Conservation (phyloP, 2,888 invertebrate genomes). For the Trisateles emortualis region DNA sequence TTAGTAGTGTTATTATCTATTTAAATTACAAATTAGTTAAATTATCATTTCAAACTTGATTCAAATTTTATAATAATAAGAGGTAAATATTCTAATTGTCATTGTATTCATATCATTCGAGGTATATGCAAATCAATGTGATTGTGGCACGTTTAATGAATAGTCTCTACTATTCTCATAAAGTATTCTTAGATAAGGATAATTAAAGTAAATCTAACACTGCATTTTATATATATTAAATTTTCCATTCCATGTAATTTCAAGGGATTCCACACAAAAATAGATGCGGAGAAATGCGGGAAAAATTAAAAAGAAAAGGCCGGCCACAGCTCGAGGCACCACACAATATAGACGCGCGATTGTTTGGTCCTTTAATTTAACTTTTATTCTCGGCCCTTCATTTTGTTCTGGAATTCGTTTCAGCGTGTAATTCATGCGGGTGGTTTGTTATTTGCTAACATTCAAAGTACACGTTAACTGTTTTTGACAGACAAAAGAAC, state of each 20-base stretch:
- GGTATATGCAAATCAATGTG: too few relatives aligned
- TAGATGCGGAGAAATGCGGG: constrained; percentile 18
- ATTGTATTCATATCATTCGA: too few relatives aligned
- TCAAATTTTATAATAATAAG: too few relatives aligned
- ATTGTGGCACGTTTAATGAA: too few relatives aligned
- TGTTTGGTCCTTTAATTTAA: constrained; percentile 58
- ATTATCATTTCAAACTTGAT: too few relatives aligned
- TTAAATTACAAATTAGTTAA: too few relatives aligned
- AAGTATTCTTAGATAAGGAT: too few relatives aligned
- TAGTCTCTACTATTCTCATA: too few relatives aligned
- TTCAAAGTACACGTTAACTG: constrained; percentile 19
- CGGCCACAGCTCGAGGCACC: constrained; percentile 13
- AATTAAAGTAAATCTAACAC: constrained; percentile 1
- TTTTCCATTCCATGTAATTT: constrained; percentile 15
- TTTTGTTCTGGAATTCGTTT: constrained; percentile 57
- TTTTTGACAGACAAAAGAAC: constrained; percentile 18
- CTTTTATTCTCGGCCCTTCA: constrained; percentile 56
- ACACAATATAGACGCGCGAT: constrained; percentile 38
- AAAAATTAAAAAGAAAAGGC: constrained; percentile 20
- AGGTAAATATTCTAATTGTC: too few relatives aligned
- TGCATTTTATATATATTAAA: constrained; percentile 15
- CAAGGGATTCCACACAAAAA: constrained; percentile 16
- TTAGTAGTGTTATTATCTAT: too few relatives aligned
- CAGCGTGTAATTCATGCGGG: constrained; percentile 56
- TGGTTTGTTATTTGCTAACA: constrained; percentile 45